Conservation (phyloP, 1,140 invertebrate genomes). For the Danaus melanippus region DNA sequence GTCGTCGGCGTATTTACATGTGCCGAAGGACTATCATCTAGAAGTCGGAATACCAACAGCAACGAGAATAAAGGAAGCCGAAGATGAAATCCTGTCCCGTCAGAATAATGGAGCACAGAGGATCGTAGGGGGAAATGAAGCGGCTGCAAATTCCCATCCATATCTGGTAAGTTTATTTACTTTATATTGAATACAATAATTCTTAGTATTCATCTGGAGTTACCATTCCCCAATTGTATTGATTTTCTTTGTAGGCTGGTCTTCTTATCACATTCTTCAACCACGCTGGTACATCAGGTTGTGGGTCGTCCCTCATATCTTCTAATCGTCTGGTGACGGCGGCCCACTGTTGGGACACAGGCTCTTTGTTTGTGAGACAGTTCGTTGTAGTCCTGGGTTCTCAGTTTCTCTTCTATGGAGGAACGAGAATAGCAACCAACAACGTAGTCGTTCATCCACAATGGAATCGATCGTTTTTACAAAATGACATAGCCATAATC, state of each 20-base stretch:
- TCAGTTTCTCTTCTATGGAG: conserved; percentile 21
- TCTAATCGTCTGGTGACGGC: conserved; percentile 19
- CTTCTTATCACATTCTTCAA: conserved; percentile 15
- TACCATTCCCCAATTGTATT: too few species aligned
- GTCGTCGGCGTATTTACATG: neutral
- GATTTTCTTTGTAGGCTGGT: conserved; percentile 14
- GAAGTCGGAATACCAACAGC: conserved; percentile 37
- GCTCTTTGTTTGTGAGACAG: conserved; percentile 6
- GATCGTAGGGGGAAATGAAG: conserved; percentile 34
- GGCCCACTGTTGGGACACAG: conserved; percentile 28
- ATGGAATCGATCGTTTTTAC: conserved; percentile 15
- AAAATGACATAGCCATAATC: conserved; percentile 50
- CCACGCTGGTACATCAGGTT: conserved; percentile 12
- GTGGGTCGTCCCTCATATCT: conserved; percentile 20
- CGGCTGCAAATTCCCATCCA: conserved; percentile 28
- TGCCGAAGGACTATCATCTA: conserved; percentile 28
- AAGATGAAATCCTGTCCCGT: conserved; percentile 23
- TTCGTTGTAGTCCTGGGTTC: conserved; percentile 24
- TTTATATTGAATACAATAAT: conserved; percentile 1
- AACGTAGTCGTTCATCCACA: conserved; percentile 20
- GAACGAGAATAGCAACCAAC: conserved; percentile 13
- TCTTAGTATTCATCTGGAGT: neutral
- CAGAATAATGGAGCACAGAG: conserved; percentile 9
- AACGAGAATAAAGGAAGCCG: conserved; percentile 29
- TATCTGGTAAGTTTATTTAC: conserved; percentile 31